phyloP scores from a whole-genome alignment of 2,113 vertebrate species.

The Cyanistes caeruleus region DNA sequence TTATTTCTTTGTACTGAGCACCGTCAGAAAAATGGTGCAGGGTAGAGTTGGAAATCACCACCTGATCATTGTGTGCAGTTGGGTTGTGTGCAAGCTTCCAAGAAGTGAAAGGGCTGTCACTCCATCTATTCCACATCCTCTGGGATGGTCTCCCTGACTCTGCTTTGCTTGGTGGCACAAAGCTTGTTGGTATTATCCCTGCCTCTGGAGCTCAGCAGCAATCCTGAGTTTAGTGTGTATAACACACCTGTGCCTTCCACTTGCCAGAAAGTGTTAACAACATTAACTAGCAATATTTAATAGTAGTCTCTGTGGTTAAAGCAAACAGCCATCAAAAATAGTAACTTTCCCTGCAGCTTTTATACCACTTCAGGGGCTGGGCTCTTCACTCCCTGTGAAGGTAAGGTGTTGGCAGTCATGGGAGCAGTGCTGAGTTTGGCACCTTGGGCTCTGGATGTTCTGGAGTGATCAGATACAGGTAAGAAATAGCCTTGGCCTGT shows the following conservation, averaged over 20 bases:
- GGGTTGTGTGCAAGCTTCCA: background rate
- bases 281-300: background rate
- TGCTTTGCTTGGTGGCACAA: background rate
- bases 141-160: background rate
- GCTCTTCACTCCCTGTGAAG: background rate
- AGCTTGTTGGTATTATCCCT: background rate
- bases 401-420: background rate
- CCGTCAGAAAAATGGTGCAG: background rate
- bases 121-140: background rate
- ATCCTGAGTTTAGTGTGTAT: background rate
- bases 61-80: background rate
- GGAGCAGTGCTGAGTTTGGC: background rate
- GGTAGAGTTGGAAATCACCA: background rate
- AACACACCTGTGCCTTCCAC: background rate
- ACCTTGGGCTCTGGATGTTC: background rate
- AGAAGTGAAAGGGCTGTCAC: background rate
- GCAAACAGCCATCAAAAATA: background rate
- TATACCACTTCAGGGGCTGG: background rate
- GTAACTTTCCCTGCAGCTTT: background rate
- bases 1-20: background rate
- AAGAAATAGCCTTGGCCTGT: background rate
- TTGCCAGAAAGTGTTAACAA: background rate
- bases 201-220: fast-evolving
- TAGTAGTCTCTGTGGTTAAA: background rate
- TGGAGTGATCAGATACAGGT: background rate